Evolutionary conservation across 2,113 vertebrate species (phyloP), one percentile per base, ranked within the genome.

Genomic region (Indicator maculatus): DNA sequence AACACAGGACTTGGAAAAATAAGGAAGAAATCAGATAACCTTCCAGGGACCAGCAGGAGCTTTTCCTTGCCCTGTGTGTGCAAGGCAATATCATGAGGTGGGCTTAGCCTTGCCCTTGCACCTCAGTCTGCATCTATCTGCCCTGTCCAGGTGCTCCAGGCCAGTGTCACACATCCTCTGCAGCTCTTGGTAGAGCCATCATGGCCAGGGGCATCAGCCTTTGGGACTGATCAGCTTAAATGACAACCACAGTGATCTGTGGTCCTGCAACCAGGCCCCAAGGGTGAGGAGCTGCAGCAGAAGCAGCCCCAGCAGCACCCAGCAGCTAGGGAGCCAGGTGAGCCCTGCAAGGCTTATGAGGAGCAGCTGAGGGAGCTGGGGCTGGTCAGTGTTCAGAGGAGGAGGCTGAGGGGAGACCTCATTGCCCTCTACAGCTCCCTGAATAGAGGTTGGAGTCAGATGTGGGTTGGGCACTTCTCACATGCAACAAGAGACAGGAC

Each of bases 281-380:
- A 55, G 50, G 38, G 12, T 21, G 18, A 31, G 16, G 44, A 61
- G 28, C 0, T 41, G 45, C 60, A 18, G 41, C 1, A 50, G 56
- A n/a, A 86, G 64, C 73, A 82, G 75, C 30, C 9, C 58, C 72
- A 60, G 86, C 59, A 80, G 65, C 44, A 5, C 21, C 1, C 0
- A 10, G 52, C 19, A 16, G 33, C 9, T 10, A 7, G 1, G 27
- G 61, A 50, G 11, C 7, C 0, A 0, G 21, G 50, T 27, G 36
- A 30, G 71, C 15, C 67, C 67, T 38, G 69, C 55, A 5, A 7
- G 38, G 53, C 76, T 36, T 45, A 38, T 50, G 47, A 50, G 47
- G 47, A 23, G 21, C 47, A 50, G 47, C 47, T 50, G 47, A 50
- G 47, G 47, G 47, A 50, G 47, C 21, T 50, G 47, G 17, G 47